Conservation (phyloP, 2,888 invertebrate species). For the Idaea aversata region DNA sequence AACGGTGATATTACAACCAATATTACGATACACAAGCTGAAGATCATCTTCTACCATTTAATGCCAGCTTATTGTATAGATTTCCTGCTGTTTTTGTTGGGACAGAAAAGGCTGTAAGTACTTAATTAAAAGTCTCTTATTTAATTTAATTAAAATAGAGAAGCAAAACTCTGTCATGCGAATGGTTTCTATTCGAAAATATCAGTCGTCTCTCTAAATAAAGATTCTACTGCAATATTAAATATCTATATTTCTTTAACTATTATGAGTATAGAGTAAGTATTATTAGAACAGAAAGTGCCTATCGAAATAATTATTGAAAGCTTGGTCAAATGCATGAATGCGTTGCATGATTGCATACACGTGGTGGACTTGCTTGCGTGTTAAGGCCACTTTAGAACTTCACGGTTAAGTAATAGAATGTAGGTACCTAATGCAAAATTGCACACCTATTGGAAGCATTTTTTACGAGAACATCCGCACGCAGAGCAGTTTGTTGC, state of each 20-base stretch:
- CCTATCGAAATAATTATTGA: not conserved
- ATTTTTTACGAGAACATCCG: too few relatives aligned
- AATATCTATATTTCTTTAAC: too few relatives aligned
- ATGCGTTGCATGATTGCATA: not conserved
- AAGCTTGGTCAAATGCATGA: not conserved
- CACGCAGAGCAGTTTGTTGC: too few relatives aligned
- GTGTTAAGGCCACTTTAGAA: not conserved
- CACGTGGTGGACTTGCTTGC: not conserved
- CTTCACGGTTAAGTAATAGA: not conserved
- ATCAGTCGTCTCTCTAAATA: too few relatives aligned
- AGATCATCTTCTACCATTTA: slow-evolving; percentile 86
- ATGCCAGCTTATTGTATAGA: slow-evolving; percentile 90
- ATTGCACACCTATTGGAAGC: too few relatives aligned
- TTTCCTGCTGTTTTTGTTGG: slow-evolving; percentile 84
- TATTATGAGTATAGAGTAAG: too few relatives aligned
- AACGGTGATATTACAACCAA: slow-evolving; percentile 88
- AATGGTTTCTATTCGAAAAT: too few relatives aligned
- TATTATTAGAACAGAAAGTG: not conserved
- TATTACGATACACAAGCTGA: slow-evolving; percentile 82
- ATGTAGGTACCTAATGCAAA: too few relatives aligned
- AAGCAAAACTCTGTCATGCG: too few relatives aligned
- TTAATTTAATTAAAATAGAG: too few relatives aligned
- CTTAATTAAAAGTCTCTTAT: too few relatives aligned
- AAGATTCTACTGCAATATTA: too few relatives aligned
- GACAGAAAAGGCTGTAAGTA: slow-evolving; percentile 91